Evolutionary conservation across 1,140 invertebrate genomes (phyloP).

Genomic region (Chymomyza costata): DNA sequence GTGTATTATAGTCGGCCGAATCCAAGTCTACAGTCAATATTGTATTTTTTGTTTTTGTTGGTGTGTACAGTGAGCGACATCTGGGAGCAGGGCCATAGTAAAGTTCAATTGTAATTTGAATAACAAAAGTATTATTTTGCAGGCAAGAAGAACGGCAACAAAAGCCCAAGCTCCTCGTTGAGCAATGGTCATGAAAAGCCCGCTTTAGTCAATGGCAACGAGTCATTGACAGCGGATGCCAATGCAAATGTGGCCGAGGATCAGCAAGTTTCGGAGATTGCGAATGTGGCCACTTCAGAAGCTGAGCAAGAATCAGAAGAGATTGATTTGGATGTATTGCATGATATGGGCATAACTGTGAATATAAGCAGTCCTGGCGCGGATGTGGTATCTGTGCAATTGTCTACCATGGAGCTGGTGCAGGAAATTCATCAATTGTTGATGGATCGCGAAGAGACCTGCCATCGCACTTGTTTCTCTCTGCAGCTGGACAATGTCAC

Average conservation of each 20-base stretch:
- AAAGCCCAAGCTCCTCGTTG: slow-evolving; percentile 43
- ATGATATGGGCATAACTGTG: slow-evolving; percentile 94
- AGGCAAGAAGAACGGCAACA: slow-evolving; percentile 65
- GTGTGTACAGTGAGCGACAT: too few relatives aligned
- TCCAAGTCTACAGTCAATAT: too few relatives aligned
- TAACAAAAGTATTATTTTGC: neutral
- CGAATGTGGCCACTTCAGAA: slow-evolving; percentile 1
- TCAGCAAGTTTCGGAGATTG: neutral
- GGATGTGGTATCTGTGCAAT: slow-evolving; percentile 94
- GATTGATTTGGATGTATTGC: slow-evolving; percentile 88
- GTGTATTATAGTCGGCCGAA: too few relatives aligned
- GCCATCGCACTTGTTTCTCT: slow-evolving; percentile 98
- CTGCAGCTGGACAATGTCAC: slow-evolving; percentile 95
- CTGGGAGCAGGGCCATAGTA: too few relatives aligned
- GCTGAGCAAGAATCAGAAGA: slow-evolving; percentile 32
- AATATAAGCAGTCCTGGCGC: slow-evolving; percentile 92
- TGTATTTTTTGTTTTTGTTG: too few relatives aligned
- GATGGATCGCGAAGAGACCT: slow-evolving; percentile 98
- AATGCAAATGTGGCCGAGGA: slow-evolving; percentile 53
- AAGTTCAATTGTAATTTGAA: neutral
- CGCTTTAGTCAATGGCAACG: slow-evolving; percentile 9
- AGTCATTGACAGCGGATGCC: slow-evolving; percentile 17
- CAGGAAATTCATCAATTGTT: slow-evolving; percentile 99
- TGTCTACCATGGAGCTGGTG: slow-evolving; percentile 97
- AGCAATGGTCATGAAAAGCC: slow-evolving; percentile 51